Conservation (phyloP, 2,113 vertebrate genomes). For the Microcebus lehilahytsara region DNA sequence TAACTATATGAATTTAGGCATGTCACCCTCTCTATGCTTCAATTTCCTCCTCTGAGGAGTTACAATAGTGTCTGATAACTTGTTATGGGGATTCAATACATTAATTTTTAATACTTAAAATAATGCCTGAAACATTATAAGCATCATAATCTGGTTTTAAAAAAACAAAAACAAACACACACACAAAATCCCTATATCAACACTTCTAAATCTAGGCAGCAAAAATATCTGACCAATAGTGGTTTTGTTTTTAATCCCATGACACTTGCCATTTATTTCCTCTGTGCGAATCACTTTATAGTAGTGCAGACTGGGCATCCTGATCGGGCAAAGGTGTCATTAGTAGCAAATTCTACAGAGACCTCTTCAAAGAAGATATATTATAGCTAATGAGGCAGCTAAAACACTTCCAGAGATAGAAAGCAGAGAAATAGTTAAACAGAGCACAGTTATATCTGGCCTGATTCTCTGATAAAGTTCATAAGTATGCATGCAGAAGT, state of each 20-base stretch:
- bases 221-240: background rate
- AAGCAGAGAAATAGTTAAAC: constrained; percentile 41
- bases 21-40: background rate
- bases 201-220: background rate
- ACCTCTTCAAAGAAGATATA: background rate
- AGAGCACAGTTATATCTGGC: background rate
- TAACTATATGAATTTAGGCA: background rate
- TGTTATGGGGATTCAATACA: background rate
- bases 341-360: background rate
- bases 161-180: background rate
- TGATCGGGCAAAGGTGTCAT: background rate
- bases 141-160: background rate
- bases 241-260: background rate
- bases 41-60: background rate
- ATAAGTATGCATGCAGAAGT: constrained; percentile 56
- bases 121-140: background rate
- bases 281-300: background rate
- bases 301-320: background rate
- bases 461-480: constrained; percentile 48
- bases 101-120: background rate
- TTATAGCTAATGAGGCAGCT: constrained; percentile 34
- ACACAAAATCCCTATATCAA: background rate
- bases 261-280: background rate
- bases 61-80: background rate
- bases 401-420: background rate